phyloP scores from a whole-genome alignment of 2,888 invertebrate genomes.

The Eilema sororculum region DNA sequence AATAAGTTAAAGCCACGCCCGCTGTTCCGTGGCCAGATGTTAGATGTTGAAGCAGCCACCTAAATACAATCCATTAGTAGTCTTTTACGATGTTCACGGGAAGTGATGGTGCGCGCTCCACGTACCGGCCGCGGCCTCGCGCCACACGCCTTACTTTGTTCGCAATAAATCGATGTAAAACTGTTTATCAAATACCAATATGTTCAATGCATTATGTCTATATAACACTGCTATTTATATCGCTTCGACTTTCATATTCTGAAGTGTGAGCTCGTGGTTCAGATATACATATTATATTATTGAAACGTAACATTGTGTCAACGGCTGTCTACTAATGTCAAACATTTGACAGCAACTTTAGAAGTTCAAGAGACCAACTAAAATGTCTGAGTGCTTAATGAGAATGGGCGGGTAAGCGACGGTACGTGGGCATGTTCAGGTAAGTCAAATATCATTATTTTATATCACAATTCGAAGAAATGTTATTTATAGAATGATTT shows the following conservation, averaged over 20 bases:
- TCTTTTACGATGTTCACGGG: conserved; percentile 22
- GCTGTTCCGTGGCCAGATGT: conserved; percentile 12
- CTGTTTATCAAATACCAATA: conserved; percentile 29
- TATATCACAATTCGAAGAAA: conserved; percentile 1
- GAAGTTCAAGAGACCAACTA: not conserved
- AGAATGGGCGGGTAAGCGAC: not conserved
- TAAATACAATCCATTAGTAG: conserved; percentile 19
- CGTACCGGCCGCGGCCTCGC: not conserved
- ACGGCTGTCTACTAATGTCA: not conserved
- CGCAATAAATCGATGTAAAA: conserved; percentile 26
- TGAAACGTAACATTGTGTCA: not conserved
- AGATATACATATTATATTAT: too few relatives aligned
- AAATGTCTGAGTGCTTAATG: not conserved
- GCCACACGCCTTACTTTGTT: conserved; percentile 20
- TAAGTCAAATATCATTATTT: not conserved
- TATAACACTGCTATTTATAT: conserved; percentile 13
- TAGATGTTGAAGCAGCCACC: conserved; percentile 9
- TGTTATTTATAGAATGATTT: conserved; percentile 4
- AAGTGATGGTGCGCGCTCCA: conserved; percentile 7
- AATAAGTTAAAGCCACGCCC: not conserved
- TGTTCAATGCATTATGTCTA: conserved; percentile 11
- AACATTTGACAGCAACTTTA: not conserved
- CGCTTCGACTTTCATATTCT: conserved; percentile 3
- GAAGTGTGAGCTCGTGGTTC: not conserved
- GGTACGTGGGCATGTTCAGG: not conserved